Percentiles rank a stretch among this genome's conserved stretches.
Evolutionary conservation across 2,888 invertebrate species (phyloP).

Genomic region (Apamea monoglypha): DNA sequence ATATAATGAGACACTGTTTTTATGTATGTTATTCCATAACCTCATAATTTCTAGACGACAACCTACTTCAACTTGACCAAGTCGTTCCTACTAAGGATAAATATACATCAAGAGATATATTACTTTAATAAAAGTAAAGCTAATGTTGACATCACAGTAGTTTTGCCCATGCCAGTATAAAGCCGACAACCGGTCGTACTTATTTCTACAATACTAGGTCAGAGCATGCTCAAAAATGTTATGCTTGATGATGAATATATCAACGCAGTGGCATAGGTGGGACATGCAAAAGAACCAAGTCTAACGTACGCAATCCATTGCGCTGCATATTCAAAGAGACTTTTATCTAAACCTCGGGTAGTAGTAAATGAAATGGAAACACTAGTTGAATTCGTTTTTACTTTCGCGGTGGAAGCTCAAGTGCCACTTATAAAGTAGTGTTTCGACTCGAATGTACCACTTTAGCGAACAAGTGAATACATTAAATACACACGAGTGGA

Average conservation of each 20-base stretch:
- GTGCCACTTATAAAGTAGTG: conserved; percentile 62
- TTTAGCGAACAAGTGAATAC: conserved; percentile 70
- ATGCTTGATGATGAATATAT: conserved; percentile 53
- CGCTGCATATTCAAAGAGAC: conserved; percentile 29
- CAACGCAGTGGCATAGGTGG: conserved; percentile 53
- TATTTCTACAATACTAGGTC: conserved; percentile 66
- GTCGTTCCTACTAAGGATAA: conserved; percentile 11
- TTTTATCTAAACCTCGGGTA: conserved; percentile 19
- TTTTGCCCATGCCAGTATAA: conserved; percentile 44
- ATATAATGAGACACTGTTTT: not conserved
- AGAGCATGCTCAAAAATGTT: conserved; percentile 60
- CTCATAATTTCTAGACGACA: conserved; percentile 15
- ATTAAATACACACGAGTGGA: conserved; percentile 72
- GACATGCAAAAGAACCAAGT: conserved; percentile 30
- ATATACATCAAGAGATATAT: conserved; percentile 28
- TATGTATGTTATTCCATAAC: conserved; percentile 5
- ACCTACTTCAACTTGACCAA: conserved; percentile 41
- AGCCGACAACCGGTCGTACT: conserved; percentile 59
- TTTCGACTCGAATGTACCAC: conserved; percentile 62
- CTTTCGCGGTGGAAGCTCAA: conserved; percentile 62
- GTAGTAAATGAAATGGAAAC: conserved; percentile 56
- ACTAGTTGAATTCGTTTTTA: conserved; percentile 62
- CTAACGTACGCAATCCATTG: conserved; percentile 46
- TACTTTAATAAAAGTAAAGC: conserved; percentile 29
- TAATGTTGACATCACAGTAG: conserved; percentile 49